Evolutionary conservation across 2,797 vertebrate genomes (phyloP).

Genomic region (Chrysocyon brachyurus): DNA sequence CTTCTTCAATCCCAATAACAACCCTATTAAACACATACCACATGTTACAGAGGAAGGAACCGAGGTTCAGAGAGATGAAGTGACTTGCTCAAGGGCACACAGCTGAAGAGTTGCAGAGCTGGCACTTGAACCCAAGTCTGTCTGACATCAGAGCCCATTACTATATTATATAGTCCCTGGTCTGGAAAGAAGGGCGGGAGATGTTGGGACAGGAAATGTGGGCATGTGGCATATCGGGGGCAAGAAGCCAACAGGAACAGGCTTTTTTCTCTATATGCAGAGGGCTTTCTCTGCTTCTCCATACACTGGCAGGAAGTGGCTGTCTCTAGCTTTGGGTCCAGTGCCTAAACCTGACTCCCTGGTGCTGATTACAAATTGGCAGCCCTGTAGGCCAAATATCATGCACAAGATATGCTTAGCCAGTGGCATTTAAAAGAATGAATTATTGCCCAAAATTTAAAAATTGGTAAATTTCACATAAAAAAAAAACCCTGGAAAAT

Average conservation of each 20-base stretch:
- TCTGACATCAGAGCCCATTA: neutral
- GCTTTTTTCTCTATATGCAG: neutral
- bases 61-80: neutral
- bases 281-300: slow-evolving; percentile 1
- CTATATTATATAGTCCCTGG: neutral
- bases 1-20: slow-evolving; percentile 24
- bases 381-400: neutral
- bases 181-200: neutral
- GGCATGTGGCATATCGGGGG: neutral
- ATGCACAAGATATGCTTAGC: slow-evolving; percentile 37
- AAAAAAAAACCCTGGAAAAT: slow-evolving; percentile 54
- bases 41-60: neutral
- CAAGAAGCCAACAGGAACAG: neutral
- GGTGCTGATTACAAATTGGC: neutral
- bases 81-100: neutral
- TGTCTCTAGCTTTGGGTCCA: neutral
- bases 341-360: neutral
- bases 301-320: neutral
- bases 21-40: neutral
- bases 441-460: slow-evolving; percentile 63
- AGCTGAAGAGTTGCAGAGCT: neutral
- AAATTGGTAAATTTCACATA: slow-evolving; percentile 70
- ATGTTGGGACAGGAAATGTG: neutral
- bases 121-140: neutral
- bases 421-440: slow-evolving; percentile 57